Evolutionary conservation across 2,797 vertebrate species (phyloP).

Genomic region (Natrix natrix): DNA sequence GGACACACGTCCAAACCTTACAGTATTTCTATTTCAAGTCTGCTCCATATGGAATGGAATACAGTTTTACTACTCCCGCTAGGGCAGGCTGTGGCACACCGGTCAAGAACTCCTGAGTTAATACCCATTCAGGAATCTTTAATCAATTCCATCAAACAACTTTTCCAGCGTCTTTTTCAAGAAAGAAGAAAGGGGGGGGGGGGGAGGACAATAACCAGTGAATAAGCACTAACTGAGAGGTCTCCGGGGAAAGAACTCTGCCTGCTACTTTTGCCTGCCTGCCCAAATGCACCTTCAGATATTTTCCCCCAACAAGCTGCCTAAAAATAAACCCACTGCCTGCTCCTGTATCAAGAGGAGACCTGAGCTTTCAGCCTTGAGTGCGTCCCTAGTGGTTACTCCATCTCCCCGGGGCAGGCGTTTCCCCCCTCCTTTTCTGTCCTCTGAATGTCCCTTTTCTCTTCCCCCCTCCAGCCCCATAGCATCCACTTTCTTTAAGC

Average conservation of each 20-base stretch:
- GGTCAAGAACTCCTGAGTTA: background rate
- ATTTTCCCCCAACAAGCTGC: background rate
- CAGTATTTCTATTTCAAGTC: constrained; percentile 3
- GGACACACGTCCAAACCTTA: background rate
- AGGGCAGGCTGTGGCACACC: background rate
- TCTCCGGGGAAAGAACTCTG: background rate
- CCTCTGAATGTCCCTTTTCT: background rate
- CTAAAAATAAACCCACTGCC: background rate
- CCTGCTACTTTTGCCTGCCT: too few relatives aligned
- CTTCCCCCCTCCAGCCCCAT: background rate
- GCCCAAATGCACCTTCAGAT: too few relatives aligned
- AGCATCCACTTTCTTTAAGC: constrained; percentile 8
- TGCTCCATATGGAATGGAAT: constrained; percentile 8
- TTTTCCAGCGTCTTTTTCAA: background rate
- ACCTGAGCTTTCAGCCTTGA: background rate
- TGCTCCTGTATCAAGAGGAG: constrained; percentile 8
- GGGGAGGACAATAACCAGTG: background rate
- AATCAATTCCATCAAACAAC: background rate
- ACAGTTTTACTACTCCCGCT: background rate
- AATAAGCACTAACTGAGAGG: background rate
- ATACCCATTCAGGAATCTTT: constrained; percentile 7
- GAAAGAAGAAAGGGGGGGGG: too few relatives aligned
- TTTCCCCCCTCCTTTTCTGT: constrained; percentile 2
- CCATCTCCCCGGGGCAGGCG: constrained; percentile 23
- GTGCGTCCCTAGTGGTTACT: constrained; percentile 9